Percentiles rank a stretch among this genome's conserved stretches.
Conservation (phyloP, 2,113 vertebrate genomes). For the Oncorhynchus nerka region DNA sequence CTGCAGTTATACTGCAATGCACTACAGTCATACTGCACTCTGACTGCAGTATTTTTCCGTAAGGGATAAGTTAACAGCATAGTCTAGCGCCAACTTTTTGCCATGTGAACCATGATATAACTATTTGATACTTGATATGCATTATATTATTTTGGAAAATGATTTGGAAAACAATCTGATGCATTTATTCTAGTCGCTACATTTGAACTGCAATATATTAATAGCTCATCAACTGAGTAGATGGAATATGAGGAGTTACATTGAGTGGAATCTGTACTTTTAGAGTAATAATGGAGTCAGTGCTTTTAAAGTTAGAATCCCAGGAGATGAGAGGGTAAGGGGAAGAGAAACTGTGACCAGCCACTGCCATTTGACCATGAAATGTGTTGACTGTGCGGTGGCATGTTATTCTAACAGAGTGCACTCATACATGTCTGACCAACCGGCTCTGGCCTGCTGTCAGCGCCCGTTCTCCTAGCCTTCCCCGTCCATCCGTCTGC, state of each 20-base stretch:
- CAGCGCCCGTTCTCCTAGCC: constrained; percentile 14
- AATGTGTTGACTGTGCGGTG: constrained; percentile 55
- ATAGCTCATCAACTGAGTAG: neutral
- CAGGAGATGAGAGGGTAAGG: neutral
- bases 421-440: constrained; percentile 49
- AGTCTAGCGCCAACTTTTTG: neutral
- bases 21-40: too few relatives aligned
- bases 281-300: constrained; percentile 13
- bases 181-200: neutral
- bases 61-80: constrained; percentile 24
- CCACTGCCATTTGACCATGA: constrained; percentile 35
- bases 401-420: constrained; percentile 58
- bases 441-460: constrained; percentile 42
- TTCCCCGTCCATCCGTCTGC: constrained; percentile 37
- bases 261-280: neutral
- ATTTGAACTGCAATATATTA: neutral
- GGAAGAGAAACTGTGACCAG: constrained; percentile 16
- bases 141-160: neutral
- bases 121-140: neutral
- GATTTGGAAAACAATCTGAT: neutral
- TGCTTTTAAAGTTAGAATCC: neutral
- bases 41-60: too few relatives aligned
- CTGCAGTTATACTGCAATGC: too few relatives aligned
- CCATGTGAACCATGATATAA: neutral
- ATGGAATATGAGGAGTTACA: constrained; percentile 14